A percentile compares a stretch with the other conserved stretches of the same genome.
phyloP scores from a whole-genome alignment of 2,113 vertebrate species.

The Lethenteron reissneri region DNA sequence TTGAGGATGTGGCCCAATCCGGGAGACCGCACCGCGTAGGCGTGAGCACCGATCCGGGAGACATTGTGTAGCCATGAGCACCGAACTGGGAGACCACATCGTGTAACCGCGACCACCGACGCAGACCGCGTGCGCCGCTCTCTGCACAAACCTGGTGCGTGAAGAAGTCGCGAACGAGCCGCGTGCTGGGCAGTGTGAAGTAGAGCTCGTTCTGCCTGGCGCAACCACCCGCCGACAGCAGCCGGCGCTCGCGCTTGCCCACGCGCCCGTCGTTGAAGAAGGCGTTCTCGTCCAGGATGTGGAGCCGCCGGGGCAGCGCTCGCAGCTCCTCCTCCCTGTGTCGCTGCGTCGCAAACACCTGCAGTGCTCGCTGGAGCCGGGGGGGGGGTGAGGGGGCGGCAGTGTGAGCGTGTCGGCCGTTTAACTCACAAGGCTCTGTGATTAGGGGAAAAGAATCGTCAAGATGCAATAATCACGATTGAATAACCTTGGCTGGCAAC shows the following conservation, averaged over 20 bases:
- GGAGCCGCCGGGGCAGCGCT: slow-evolving; percentile 23
- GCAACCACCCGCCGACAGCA: slow-evolving; percentile 17
- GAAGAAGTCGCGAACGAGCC: slow-evolving; percentile 34
- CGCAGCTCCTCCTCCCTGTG: slow-evolving; percentile 22
- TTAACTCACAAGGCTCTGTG: too few species aligned
- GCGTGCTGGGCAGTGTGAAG: slow-evolving; percentile 29
- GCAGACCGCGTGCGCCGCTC: background rate
- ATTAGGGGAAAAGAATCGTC: too few species aligned
- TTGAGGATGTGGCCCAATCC: too few species aligned
- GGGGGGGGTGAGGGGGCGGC: too few species aligned
- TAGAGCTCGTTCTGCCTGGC: slow-evolving; percentile 21
- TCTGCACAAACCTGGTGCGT: slow-evolving; percentile 24
- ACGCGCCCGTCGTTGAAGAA: slow-evolving; percentile 33
- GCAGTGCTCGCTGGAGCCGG: slow-evolving; percentile 22
- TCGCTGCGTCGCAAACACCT: slow-evolving; percentile 23
- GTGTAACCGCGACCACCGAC: background rate
- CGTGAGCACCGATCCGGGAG: too few species aligned
- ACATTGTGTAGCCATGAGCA: too few species aligned
- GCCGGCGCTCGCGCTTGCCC: slow-evolving; percentile 24
- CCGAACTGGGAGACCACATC: background rate
- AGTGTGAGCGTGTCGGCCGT: too few species aligned
- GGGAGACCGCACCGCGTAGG: too few species aligned
- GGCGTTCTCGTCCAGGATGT: slow-evolving; percentile 29
- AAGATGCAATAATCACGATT: too few species aligned
- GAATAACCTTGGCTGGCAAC: too few species aligned